Conservation (phyloP, 2,113 vertebrate species). For the Daphoenositta chrysoptera region DNA sequence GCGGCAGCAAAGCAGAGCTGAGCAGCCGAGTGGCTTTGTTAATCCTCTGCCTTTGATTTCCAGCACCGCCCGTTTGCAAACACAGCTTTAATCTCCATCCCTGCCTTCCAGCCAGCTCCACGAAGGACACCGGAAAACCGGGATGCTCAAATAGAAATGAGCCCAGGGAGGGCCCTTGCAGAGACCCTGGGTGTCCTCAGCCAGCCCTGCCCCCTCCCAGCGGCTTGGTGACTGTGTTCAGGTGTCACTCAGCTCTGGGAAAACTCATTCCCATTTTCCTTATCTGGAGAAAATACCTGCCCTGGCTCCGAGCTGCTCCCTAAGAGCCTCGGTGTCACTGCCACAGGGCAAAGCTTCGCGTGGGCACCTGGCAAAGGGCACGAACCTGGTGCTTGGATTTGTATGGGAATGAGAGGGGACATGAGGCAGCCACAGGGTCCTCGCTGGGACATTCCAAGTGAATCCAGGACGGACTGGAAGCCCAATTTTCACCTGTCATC, state of each 20-base stretch:
- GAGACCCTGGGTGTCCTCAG: not conserved
- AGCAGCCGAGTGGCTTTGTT: constrained; percentile 1
- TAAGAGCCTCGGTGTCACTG: not conserved
- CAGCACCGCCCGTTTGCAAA: not conserved
- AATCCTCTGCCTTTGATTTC: constrained; percentile 16
- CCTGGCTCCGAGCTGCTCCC: not conserved
- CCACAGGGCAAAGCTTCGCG: not conserved
- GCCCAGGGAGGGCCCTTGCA: not conserved
- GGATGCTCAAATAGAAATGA: not conserved
- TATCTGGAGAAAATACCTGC: not conserved
- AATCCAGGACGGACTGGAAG: not conserved
- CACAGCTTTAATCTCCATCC: not conserved
- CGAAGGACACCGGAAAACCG: not conserved
- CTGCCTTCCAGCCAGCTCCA: not conserved
- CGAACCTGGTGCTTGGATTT: not conserved
- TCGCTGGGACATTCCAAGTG: not conserved
- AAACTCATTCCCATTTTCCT: not conserved
- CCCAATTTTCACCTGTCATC: not conserved
- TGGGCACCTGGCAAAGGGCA: not conserved
- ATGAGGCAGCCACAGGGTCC: not conserved
- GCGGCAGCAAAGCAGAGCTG: not conserved
- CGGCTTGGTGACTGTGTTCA: not conserved
- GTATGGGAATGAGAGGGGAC: not conserved
- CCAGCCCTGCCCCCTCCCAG: not conserved
- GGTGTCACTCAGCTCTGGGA: not conserved